phyloP scores from a whole-genome alignment of 2,888 invertebrate genomes.

The Spodoptera picta region DNA sequence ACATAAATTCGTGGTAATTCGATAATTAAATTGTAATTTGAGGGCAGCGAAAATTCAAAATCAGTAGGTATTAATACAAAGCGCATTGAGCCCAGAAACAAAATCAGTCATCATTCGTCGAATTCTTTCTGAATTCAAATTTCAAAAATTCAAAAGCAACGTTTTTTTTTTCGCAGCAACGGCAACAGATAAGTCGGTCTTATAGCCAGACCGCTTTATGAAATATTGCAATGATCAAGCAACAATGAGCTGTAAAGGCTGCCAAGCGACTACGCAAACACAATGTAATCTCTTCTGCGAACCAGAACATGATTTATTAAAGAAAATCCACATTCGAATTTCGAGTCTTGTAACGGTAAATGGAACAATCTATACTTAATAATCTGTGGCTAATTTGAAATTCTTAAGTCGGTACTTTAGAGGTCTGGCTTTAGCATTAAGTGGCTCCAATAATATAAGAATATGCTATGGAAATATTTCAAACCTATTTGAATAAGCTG shows the following conservation, averaged over 20 bases:
- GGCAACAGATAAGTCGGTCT: slow-evolving; percentile 42
- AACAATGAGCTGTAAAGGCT: slow-evolving; percentile 74
- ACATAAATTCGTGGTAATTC: background rate
- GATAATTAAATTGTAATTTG: slow-evolving; percentile 7
- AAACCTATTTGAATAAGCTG: slow-evolving; percentile 25
- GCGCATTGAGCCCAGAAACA: slow-evolving; percentile 12
- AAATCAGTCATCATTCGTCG: slow-evolving; percentile 39
- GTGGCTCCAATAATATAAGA: slow-evolving; percentile 31
- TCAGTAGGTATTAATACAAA: slow-evolving; percentile 31
- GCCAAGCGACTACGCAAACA: slow-evolving; percentile 66
- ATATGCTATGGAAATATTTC: slow-evolving; percentile 30
- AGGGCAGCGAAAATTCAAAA: slow-evolving; percentile 3
- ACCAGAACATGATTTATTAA: slow-evolving; percentile 75
- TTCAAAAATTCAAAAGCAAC: slow-evolving; percentile 38
- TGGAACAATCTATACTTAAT: slow-evolving; percentile 65
- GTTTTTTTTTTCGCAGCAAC: slow-evolving; percentile 26
- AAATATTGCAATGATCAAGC: slow-evolving; percentile 65
- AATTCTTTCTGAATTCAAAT: slow-evolving; percentile 35
- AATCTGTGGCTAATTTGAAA: slow-evolving; percentile 67
- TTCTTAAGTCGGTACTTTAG: slow-evolving; percentile 56
- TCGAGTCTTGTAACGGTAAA: slow-evolving; percentile 67
- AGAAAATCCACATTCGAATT: slow-evolving; percentile 71
- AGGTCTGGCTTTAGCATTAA: slow-evolving; percentile 44
- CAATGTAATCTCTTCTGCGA: slow-evolving; percentile 78
- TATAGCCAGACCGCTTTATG: slow-evolving; percentile 59